phyloP scores from a whole-genome alignment of 2,113 vertebrate genomes.

The Lipotes vexillifer region DNA sequence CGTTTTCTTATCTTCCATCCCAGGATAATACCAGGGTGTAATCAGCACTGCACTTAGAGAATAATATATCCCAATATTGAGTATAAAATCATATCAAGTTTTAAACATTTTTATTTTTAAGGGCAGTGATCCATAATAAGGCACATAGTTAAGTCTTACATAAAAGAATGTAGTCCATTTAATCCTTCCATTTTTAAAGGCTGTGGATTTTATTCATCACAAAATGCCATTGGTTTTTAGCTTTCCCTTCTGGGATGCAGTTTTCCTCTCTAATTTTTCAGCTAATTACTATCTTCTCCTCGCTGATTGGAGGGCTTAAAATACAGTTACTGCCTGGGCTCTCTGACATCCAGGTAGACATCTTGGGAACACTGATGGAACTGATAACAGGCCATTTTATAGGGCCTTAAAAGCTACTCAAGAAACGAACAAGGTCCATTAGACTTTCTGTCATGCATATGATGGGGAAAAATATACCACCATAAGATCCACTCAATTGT shows the following conservation, averaged over 20 bases:
- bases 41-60: neutral
- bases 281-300: slow-evolving; percentile 85
- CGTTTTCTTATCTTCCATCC: neutral
- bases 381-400: slow-evolving; percentile 82
- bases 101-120: neutral
- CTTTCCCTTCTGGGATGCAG: slow-evolving; percentile 60
- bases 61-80: neutral
- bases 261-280: slow-evolving; percentile 86
- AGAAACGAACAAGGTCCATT: slow-evolving; percentile 92
- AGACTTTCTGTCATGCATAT: slow-evolving; percentile 94
- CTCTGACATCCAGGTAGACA: slow-evolving; percentile 83
- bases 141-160: neutral
- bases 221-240: neutral
- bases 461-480: slow-evolving; percentile 84
- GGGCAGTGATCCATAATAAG: neutral
- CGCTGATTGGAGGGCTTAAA: slow-evolving; percentile 85
- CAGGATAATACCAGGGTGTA: neutral
- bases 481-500: slow-evolving; percentile 86
- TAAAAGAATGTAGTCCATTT: neutral
- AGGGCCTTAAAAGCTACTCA: slow-evolving; percentile 85
- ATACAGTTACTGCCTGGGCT: slow-evolving; percentile 82
- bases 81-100: neutral
- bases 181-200: neutral
- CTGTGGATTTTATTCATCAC: slow-evolving; percentile 13
- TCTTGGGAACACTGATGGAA: slow-evolving; percentile 82